Evolutionary conservation across 2,113 vertebrate genomes (phyloP).

Genomic region (Lepisosteus osseus): DNA sequence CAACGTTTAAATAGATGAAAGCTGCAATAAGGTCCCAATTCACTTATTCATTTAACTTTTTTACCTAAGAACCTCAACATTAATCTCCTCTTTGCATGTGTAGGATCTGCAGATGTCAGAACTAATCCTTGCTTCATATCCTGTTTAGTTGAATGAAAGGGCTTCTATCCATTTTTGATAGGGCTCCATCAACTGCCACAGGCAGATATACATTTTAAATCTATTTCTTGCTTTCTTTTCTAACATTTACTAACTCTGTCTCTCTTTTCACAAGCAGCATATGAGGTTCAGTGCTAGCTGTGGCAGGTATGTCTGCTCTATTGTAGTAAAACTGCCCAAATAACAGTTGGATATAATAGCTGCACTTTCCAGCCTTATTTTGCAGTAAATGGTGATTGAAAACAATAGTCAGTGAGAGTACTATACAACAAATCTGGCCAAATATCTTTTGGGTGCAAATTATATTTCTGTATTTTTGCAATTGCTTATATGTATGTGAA

Average conservation of each 20-base stretch:
- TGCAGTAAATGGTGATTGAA: no score
- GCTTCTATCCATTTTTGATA: conserved; percentile 10
- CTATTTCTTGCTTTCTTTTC: conserved; percentile 11
- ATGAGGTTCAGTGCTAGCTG: conserved; percentile 74
- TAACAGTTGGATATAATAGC: no score
- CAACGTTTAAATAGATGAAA: no score
- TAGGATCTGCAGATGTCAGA: not conserved
- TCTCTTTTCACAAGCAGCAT: conserved; percentile 65
- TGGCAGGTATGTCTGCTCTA: conserved; percentile 64
- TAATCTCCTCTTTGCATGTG: not conserved
- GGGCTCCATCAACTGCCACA: not conserved
- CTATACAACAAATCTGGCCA: no score
- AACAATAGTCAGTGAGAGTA: not conserved
- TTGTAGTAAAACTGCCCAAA: not conserved
- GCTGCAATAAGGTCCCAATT: no score
- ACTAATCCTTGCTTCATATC: conserved; percentile 8
- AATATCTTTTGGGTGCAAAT: no score
- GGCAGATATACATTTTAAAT: not conserved
- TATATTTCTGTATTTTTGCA: no score
- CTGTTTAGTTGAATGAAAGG: not conserved
- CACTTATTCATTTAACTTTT: conserved; percentile 10
- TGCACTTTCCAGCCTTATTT: no score
- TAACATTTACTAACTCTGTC: conserved; percentile 41
- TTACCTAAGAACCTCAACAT: conserved; percentile 7
- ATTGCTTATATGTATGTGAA: no score